Evolutionary conservation across 1,140 invertebrate genomes (phyloP).

Genomic region (Muscidifurax raptorellus): DNA sequence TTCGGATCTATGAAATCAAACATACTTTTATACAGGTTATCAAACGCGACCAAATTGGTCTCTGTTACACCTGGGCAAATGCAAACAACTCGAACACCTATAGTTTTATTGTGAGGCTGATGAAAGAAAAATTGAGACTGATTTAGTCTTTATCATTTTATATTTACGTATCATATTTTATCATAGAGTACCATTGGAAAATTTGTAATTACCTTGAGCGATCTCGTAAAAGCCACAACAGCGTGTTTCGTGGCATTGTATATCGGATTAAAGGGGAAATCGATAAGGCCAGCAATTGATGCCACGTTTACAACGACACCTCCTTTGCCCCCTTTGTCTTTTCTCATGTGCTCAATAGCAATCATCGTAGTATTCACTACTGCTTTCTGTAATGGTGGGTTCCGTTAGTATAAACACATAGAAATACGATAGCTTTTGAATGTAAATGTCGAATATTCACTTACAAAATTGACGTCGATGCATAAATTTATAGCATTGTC

Average conservation of each 20-base stretch:
- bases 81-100: constrained; percentile 69
- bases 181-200: not conserved
- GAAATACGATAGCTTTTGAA: not conserved
- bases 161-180: too few species aligned
- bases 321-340: constrained; percentile 77
- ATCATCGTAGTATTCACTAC: constrained; percentile 32
- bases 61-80: constrained; percentile 76
- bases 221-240: constrained; percentile 69
- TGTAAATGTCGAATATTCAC: constrained; percentile 31
- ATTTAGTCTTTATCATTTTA: too few species aligned
- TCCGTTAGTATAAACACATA: not conserved
- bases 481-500: constrained; percentile 72
- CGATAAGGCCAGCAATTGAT: constrained; percentile 77
- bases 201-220: constrained; percentile 55
- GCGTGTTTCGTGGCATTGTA: constrained; percentile 81
- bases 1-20: constrained; percentile 53
- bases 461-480: constrained; percentile 73
- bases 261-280: constrained; percentile 76
- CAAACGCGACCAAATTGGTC: constrained; percentile 57
- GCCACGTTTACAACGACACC: constrained; percentile 79
- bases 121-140: not conserved
- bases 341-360: constrained; percentile 72
- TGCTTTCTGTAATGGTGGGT: constrained; percentile 7
- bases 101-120: constrained; percentile 57
- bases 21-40: constrained; percentile 49